Evolutionary conservation across 2,797 vertebrate genomes (phyloP).

Genomic region (Malacoraja senta): DNA sequence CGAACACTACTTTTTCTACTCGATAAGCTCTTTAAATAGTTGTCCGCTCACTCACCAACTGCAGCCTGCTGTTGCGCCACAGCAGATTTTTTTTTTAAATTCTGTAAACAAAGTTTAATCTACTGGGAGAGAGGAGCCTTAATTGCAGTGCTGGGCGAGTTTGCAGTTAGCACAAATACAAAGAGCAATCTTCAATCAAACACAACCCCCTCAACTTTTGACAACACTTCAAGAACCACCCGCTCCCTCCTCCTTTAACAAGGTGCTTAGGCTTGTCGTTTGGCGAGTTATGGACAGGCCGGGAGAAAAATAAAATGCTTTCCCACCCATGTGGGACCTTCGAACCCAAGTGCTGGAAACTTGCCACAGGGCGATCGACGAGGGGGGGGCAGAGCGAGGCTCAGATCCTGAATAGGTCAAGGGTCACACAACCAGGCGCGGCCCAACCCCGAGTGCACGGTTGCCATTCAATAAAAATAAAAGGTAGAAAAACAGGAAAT

Average conservation of each 20-base stretch:
- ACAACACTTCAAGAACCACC: not conserved
- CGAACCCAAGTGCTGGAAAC: not conserved
- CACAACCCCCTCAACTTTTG: not conserved
- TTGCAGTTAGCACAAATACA: not conserved
- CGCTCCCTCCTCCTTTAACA: not conserved
- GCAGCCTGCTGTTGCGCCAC: not conserved
- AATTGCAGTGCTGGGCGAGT: not conserved
- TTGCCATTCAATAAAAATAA: not conserved
- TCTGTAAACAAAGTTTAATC: not conserved
- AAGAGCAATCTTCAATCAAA: not conserved
- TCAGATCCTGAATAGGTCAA: constrained; percentile 18
- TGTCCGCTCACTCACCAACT: too few species aligned
- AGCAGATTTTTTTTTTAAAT: too few species aligned
- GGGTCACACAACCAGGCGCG: not conserved
- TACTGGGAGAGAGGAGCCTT: not conserved
- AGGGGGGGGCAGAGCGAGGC: not conserved
- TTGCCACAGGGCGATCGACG: not conserved
- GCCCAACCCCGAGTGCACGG: not conserved
- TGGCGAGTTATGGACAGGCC: too few species aligned
- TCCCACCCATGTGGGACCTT: not conserved
- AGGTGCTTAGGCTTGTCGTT: not conserved
- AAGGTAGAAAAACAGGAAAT: constrained; percentile 14
- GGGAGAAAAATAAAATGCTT: too few species aligned
- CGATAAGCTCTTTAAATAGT: too few species aligned
- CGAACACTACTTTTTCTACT: too few species aligned